Conservation (phyloP, 2,113 vertebrate species). For the Stigmatopora argus region DNA sequence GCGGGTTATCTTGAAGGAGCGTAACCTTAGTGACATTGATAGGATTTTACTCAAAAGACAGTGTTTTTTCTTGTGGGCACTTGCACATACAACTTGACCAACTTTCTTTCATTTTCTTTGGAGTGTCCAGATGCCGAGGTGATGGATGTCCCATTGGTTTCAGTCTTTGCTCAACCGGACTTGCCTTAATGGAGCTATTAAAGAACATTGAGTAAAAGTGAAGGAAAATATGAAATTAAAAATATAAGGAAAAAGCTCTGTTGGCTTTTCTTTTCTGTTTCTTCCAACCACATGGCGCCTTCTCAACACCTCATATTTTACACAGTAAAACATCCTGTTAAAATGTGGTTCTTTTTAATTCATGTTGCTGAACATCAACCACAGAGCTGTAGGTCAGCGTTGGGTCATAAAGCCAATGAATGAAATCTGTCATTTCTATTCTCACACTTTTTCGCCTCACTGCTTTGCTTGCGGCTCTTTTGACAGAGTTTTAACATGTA, state of each 20-base stretch:
- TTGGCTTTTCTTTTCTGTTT: constrained; percentile 9
- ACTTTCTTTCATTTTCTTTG: constrained; percentile 31
- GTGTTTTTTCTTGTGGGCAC: constrained; percentile 26
- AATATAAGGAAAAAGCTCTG: constrained; percentile 16
- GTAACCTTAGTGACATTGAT: constrained; percentile 74
- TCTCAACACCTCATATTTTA: constrained; percentile 54
- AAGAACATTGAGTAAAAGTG: constrained; percentile 32
- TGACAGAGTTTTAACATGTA: constrained; percentile 55
- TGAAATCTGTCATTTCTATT: constrained; percentile 37
- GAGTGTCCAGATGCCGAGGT: constrained; percentile 35
- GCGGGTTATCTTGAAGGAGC: constrained; percentile 70
- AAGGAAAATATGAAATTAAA: constrained; percentile 36
- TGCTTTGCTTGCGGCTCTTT: constrained; percentile 28
- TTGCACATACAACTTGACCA: constrained; percentile 30
- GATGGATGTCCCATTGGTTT: constrained; percentile 52
- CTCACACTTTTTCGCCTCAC: constrained; percentile 24
- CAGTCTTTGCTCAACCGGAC: constrained; percentile 36
- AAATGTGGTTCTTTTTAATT: constrained; percentile 47
- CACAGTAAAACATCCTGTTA: constrained; percentile 42
- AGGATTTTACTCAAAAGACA: constrained; percentile 63
- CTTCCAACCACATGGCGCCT: constrained; percentile 16
- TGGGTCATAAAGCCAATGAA: constrained; percentile 34
- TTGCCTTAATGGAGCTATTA: constrained; percentile 46
- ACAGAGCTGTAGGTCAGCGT: constrained; percentile 5
- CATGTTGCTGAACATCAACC: constrained; percentile 3